phyloP scores from a whole-genome alignment of 2,888 invertebrate genomes.

The Phortica magna region DNA sequence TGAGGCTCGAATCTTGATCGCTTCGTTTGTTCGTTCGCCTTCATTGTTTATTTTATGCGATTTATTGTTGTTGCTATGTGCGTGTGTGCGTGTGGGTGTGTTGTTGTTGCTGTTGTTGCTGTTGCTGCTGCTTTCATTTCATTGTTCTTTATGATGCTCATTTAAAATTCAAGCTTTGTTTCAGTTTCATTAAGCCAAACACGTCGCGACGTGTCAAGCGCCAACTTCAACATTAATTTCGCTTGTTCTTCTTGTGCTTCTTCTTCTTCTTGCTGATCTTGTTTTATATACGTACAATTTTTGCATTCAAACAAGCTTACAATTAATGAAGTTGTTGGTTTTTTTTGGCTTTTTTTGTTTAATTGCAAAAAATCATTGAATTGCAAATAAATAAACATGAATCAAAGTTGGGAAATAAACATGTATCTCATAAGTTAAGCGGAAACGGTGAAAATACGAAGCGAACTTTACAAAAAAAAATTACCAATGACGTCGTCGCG shows the following conservation, averaged over 20 bases:
- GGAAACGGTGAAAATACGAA: background rate
- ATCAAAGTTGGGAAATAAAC: no score
- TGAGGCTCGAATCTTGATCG: background rate
- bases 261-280: background rate
- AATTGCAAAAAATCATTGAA: no score
- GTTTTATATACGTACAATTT: background rate
- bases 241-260: background rate
- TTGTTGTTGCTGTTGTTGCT: conserved; percentile 38
- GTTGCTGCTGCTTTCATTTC: conserved; percentile 54
- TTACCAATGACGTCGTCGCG: conserved; percentile 9
- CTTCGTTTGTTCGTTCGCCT: background rate
- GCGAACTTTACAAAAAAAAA: conserved; percentile 23
- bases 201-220: conserved; percentile 17
- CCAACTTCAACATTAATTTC: conserved; percentile 16
- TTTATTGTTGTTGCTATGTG: conserved; percentile 29
- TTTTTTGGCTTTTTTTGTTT: no score
- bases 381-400: no score
- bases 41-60: conserved; percentile 27
- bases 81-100: conserved; percentile 16
- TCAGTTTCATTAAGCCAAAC: conserved; percentile 64
- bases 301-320: no score
- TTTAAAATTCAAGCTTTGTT: conserved; percentile 75
- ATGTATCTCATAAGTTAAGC: no score
- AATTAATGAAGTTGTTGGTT: no score
- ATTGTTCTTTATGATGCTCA: conserved; percentile 75